phyloP scores from a whole-genome alignment of 2,888 invertebrate genomes.

The Autographa gamma region DNA sequence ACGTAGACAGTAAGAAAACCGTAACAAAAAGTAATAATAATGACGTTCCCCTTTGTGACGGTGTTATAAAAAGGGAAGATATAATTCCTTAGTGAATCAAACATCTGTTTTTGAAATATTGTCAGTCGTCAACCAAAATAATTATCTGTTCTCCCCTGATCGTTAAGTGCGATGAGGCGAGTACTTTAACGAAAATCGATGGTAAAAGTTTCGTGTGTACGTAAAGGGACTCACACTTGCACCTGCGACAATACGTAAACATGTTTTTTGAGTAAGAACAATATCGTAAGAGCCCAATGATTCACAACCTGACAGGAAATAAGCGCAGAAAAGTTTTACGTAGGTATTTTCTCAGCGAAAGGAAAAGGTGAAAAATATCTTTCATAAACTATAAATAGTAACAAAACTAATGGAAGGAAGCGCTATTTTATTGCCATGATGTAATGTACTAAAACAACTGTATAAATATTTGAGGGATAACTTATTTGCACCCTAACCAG shows the following conservation, averaged over 20 bases:
- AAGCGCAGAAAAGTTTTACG: slow-evolving; percentile 31
- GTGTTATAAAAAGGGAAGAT: slow-evolving; percentile 65
- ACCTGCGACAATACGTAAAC: slow-evolving; percentile 61
- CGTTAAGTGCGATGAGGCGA: slow-evolving; percentile 71
- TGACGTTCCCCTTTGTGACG: slow-evolving; percentile 61
- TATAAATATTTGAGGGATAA: too few relatives aligned
- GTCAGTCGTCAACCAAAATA: slow-evolving; percentile 75
- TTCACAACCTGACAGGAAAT: slow-evolving; percentile 36
- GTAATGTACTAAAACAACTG: too few relatives aligned
- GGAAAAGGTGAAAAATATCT: neutral
- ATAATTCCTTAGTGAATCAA: slow-evolving; percentile 71
- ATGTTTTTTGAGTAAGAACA: slow-evolving; percentile 54
- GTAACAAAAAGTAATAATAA: slow-evolving; percentile 67
- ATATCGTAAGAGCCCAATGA: slow-evolving; percentile 39
- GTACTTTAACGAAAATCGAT: slow-evolving; percentile 72
- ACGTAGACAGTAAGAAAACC: slow-evolving; percentile 67
- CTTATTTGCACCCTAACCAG: too few relatives aligned
- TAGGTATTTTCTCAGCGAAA: slow-evolving; percentile 23
- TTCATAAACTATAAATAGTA: neutral
- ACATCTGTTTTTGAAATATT: slow-evolving; percentile 75
- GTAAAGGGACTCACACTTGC: slow-evolving; percentile 50
- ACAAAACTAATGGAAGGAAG: neutral
- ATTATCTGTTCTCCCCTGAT: slow-evolving; percentile 75
- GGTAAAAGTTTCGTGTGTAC: slow-evolving; percentile 41
- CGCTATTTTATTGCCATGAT: too few relatives aligned